Evolutionary conservation across 2,888 invertebrate species (phyloP).

Genomic region (Phaedon cochleariae): DNA sequence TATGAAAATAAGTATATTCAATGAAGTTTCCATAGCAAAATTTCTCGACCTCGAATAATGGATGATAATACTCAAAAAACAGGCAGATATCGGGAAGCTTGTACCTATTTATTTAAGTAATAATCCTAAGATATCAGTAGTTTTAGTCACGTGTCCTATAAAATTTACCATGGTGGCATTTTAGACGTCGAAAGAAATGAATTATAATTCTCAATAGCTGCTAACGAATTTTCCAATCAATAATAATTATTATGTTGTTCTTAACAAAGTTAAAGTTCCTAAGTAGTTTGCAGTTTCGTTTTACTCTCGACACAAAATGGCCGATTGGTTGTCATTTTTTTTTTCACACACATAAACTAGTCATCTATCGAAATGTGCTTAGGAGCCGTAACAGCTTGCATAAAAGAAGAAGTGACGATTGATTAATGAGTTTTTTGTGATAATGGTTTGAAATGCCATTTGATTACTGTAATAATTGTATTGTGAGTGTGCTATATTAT

Average conservation of each 20-base stretch:
- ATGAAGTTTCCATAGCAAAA: slow-evolving; percentile 12
- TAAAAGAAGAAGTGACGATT: slow-evolving; percentile 49
- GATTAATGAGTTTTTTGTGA: slow-evolving; percentile 52
- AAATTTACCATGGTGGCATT: slow-evolving; percentile 54
- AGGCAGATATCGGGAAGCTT: slow-evolving; percentile 45
- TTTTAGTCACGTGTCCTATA: too few relatives aligned
- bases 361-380: slow-evolving; percentile 33
- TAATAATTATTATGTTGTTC: too few relatives aligned
- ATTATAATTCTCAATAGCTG: background rate
- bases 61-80: slow-evolving; percentile 48
- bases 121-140: slow-evolving; percentile 51
- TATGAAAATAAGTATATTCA: slow-evolving; percentile 17
- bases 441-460: slow-evolving; percentile 60
- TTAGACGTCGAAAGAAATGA: slow-evolving; percentile 46
- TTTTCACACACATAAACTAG: slow-evolving; percentile 35
- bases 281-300: slow-evolving; percentile 35
- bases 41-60: too few relatives aligned
- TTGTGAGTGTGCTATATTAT: slow-evolving; percentile 59
- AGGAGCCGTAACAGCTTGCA: slow-evolving; percentile 25
- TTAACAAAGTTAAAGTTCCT: slow-evolving; percentile 40
- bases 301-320: slow-evolving; percentile 25
- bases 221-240: background rate
- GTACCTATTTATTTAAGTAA: slow-evolving; percentile 46
- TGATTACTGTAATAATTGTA: slow-evolving; percentile 48
- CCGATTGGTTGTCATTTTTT: slow-evolving; percentile 39